Percentiles rank a stretch among this genome's conserved stretches.
Evolutionary conservation across 2,888 invertebrate species (phyloP).

Genomic region (Leptura quadrifasciata): DNA sequence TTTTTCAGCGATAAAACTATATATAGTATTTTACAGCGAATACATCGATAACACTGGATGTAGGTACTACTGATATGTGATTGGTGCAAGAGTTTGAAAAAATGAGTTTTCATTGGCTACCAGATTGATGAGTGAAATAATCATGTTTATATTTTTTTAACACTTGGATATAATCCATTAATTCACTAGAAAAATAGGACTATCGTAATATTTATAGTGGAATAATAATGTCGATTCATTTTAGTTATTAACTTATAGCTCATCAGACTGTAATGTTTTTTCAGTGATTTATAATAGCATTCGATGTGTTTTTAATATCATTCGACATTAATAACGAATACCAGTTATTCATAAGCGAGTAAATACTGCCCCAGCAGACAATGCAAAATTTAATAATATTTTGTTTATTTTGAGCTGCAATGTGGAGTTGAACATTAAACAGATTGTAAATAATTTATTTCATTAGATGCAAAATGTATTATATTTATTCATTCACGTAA

Average conservation of each 20-base stretch:
- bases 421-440: slow-evolving; percentile 20
- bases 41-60: too few relatives aligned
- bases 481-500: slow-evolving; percentile 24
- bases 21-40: too few relatives aligned
- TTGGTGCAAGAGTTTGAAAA: too few relatives aligned
- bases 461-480: slow-evolving; percentile 31
- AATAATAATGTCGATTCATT: too few relatives aligned
- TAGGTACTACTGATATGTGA: too few relatives aligned
- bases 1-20: too few relatives aligned
- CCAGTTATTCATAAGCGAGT: slow-evolving; percentile 16
- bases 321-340: slow-evolving; percentile 15
- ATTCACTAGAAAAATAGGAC: too few relatives aligned
- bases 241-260: background rate
- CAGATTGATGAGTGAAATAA: too few relatives aligned
- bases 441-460: slow-evolving; percentile 38
- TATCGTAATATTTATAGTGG: too few relatives aligned
- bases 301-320: slow-evolving; percentile 6
- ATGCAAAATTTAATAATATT: slow-evolving; percentile 28
- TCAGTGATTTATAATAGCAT: background rate
- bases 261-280: background rate
- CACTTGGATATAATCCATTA: too few relatives aligned
- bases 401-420: slow-evolving; percentile 26
- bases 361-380: slow-evolving; percentile 10
- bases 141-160: too few relatives aligned
- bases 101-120: too few relatives aligned